Evolutionary conservation across 2,888 invertebrate species (phyloP).

Genomic region (Melikaiella ostensackeni): DNA sequence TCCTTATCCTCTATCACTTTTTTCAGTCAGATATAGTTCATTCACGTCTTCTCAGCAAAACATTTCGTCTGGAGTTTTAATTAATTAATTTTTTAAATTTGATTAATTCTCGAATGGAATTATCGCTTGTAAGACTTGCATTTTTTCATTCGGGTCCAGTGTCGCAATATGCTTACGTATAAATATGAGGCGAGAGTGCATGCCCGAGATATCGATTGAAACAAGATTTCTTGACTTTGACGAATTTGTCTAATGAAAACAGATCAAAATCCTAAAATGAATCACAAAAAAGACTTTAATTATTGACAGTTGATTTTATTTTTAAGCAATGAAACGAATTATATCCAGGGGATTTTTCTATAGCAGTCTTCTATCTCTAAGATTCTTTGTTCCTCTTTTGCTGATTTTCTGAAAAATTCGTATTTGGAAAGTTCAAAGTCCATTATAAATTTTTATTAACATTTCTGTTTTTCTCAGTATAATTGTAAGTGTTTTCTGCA

Average conservation of each 20-base stretch:
- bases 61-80: constrained; percentile 5
- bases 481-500: background rate
- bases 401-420: no score
- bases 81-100: background rate
- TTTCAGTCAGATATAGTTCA: constrained; percentile 19
- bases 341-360: no score
- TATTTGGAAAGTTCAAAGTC: no score
- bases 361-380: no score
- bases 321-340: no score
- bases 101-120: background rate
- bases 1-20: background rate
- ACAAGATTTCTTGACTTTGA: background rate
- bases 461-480: no score
- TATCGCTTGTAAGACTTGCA: constrained; percentile 7
- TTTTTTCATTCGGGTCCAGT: constrained; percentile 35
- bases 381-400: no score
- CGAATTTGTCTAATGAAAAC: background rate
- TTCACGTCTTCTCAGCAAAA: constrained; percentile 10
- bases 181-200: constrained; percentile 52
- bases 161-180: constrained; percentile 51
- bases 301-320: no score
- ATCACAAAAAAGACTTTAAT: background rate
- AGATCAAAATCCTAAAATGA: background rate
- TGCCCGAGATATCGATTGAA: constrained; percentile 35
- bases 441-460: no score